These are phyloP conservation scores for Drosophila dunni DNA, from an alignment of 1,140 invertebrate species.

Conservation along the genomic window DNA sequence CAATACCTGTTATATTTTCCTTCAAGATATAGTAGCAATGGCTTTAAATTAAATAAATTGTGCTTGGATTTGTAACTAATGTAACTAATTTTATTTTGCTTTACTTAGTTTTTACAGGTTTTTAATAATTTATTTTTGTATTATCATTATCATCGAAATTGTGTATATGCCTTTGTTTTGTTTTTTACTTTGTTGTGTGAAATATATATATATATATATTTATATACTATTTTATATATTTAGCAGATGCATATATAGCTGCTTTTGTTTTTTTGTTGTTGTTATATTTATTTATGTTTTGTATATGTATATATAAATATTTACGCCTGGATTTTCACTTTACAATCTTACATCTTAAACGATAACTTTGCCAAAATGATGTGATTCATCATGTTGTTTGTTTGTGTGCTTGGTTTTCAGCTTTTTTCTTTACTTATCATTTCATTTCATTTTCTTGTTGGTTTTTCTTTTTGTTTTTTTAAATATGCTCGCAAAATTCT, in stretches of 20 bases:
- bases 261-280: conserved; percentile 52
- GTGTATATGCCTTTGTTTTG: conserved; percentile 60
- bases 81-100: conserved; percentile 82
- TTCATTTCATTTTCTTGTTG: conserved; percentile 4
- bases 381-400: conserved; percentile 36
- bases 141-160: conserved; percentile 69
- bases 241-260: conserved; percentile 75
- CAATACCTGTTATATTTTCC: not conserved
- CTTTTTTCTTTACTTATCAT: conserved; percentile 26
- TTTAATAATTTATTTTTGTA: conserved; percentile 73
- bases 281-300: conserved; percentile 20
- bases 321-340: conserved; percentile 75
- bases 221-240: conserved; percentile 47
- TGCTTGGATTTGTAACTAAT: conserved; percentile 76
- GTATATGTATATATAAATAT: conserved; percentile 75
- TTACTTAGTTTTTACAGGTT: conserved; percentile 82
- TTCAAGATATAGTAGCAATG: not conserved
- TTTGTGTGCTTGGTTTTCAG: conserved; percentile 55
- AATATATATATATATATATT: conserved; percentile 37
- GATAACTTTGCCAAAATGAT: conserved; percentile 56
- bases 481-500: conserved; percentile 76
- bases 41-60: conserved; percentile 49
- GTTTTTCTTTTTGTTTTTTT: conserved; percentile 40
- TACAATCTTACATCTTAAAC: conserved; percentile 77
- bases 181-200: conserved; percentile 36